A percentile compares a stretch with the other conserved stretches of the same genome.
phyloP scores from a whole-genome alignment of 2,888 invertebrate genomes.

The Lasioglossum marginatum region DNA sequence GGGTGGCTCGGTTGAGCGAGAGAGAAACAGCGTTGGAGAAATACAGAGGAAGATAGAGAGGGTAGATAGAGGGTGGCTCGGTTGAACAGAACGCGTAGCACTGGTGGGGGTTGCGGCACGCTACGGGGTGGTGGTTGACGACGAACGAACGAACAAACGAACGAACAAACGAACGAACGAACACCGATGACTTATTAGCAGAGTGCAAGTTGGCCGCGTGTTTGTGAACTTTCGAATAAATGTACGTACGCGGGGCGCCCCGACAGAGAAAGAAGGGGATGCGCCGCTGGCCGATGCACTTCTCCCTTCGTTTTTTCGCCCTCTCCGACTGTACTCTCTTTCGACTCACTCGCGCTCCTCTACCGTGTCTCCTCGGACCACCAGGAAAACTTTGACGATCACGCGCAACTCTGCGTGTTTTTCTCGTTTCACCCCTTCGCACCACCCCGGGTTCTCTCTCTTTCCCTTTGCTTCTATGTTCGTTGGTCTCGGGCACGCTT shows the following conservation, averaged over 20 bases:
- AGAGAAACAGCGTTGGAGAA: slow-evolving; percentile 34
- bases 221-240: slow-evolving; percentile 73
- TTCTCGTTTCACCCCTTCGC: slow-evolving; percentile 23
- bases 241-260: slow-evolving; percentile 60
- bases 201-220: slow-evolving; percentile 69
- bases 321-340: not conserved
- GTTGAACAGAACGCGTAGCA: slow-evolving; percentile 26
- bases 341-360: not conserved
- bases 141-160: slow-evolving; percentile 56
- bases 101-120: slow-evolving; percentile 60
- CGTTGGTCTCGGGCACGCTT: not conserved
- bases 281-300: not conserved
- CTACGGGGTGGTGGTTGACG: slow-evolving; percentile 63
- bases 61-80: slow-evolving; percentile 40
- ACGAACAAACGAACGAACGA: slow-evolving; percentile 64
- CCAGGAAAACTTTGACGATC: slow-evolving; percentile 60
- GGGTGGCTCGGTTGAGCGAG: not conserved
- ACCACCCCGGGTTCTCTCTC: not conserved
- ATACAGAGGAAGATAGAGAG: slow-evolving; percentile 38
- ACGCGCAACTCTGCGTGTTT: slow-evolving; percentile 54
- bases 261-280: not conserved
- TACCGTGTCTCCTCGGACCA: slow-evolving; percentile 29
- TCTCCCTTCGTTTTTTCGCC: slow-evolving; percentile 22
- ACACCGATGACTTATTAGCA: slow-evolving; percentile 74
- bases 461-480: not conserved